Conservation (phyloP, 1,140 invertebrate genomes). For the Dendrolimus kikuchii region DNA sequence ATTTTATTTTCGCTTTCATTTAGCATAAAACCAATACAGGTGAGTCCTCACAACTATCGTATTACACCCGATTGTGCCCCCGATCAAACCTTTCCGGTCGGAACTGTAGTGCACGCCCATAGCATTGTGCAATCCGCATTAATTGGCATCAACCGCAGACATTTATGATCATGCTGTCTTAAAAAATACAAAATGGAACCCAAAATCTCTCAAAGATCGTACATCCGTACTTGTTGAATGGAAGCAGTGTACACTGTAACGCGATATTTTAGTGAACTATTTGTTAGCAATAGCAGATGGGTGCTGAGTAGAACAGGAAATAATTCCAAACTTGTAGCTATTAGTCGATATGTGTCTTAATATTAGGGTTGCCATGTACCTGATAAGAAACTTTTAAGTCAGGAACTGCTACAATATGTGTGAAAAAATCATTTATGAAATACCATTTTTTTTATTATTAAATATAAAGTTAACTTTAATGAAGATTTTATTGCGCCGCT, state of each 20-base stretch:
- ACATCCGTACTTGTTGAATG: slow-evolving; percentile 42
- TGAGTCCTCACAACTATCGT: slow-evolving; percentile 45
- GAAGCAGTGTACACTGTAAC: slow-evolving; percentile 36
- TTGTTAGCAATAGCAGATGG: slow-evolving; percentile 54
- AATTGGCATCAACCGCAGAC: slow-evolving; percentile 56
- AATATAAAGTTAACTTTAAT: no score
- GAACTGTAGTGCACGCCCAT: slow-evolving; percentile 58
- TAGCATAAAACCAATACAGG: slow-evolving; percentile 35
- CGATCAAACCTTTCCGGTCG: slow-evolving; percentile 63
- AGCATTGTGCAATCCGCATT: slow-evolving; percentile 47
- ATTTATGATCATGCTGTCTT: slow-evolving; percentile 51
- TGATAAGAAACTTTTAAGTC: no score
- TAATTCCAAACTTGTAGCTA: slow-evolving; percentile 49
- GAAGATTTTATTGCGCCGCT: no score
- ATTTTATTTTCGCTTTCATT: slow-evolving; percentile 16
- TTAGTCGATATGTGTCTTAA: slow-evolving; percentile 25
- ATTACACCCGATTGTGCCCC: slow-evolving; percentile 45
- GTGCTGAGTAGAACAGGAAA: slow-evolving; percentile 54
- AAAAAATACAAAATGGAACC: slow-evolving; percentile 48
- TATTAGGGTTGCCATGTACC: no score
- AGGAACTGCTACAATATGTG: no score
- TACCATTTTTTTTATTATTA: no score
- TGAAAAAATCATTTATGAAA: no score
- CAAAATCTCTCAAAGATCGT: slow-evolving; percentile 42
- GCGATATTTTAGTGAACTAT: slow-evolving; percentile 59